phyloP scores from a whole-genome alignment of 2,888 invertebrate genomes.

The Leuctra nigra region DNA sequence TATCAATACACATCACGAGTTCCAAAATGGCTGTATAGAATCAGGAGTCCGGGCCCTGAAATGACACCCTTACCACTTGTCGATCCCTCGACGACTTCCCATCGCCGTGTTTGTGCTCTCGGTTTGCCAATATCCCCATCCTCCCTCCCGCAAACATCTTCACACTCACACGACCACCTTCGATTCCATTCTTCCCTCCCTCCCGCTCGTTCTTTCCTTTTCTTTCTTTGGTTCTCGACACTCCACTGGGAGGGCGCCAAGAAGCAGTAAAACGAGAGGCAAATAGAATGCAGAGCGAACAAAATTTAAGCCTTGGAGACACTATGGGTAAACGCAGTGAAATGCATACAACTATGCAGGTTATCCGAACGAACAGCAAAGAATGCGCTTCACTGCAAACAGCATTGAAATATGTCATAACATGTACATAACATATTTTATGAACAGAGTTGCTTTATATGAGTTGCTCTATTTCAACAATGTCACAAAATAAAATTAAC shows the following conservation, averaged over 20 bases:
- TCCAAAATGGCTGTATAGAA: background rate
- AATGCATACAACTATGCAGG: no score
- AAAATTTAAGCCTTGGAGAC: no score
- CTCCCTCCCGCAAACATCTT: constrained; percentile 2
- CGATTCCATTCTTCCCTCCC: constrained; percentile 4
- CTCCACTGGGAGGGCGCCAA: constrained; percentile 10
- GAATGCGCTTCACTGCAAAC: no score
- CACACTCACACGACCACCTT: constrained; percentile 13
- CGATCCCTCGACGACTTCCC: constrained; percentile 1
- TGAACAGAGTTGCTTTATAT: no score
- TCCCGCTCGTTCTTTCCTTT: background rate
- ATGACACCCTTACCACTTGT: no score
- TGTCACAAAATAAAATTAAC: no score
- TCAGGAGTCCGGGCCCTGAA: no score
- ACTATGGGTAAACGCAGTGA: no score
- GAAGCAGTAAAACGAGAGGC: background rate
- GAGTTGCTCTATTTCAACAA: no score
- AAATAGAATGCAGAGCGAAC: constrained; percentile 11
- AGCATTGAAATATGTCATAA: no score
- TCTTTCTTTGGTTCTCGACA: background rate
- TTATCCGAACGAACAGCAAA: no score
- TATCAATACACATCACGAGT: background rate
- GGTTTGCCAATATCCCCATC: constrained; percentile 13
- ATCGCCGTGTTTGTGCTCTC: constrained; percentile 11
- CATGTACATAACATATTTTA: no score